These are phyloP conservation scores for Grammomys surdaster DNA, from an alignment of 2,113 vertebrate genomes.

Conservation along the genomic window DNA sequence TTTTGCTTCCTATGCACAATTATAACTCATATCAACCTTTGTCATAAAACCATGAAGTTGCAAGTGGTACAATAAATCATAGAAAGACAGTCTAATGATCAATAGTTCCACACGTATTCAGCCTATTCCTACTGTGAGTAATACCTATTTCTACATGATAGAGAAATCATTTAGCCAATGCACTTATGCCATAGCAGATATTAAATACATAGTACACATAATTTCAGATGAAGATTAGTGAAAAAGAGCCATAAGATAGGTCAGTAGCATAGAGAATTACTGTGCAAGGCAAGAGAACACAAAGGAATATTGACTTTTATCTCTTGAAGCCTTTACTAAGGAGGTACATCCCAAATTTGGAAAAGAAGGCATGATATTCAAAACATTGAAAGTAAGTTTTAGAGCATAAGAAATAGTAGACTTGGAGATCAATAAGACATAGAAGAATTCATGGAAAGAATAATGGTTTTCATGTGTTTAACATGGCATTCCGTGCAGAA, in stretches of 20 bases:
- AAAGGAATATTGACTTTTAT: background rate
- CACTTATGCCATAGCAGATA: background rate
- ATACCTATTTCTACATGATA: background rate
- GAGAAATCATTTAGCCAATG: background rate
- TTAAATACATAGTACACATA: background rate
- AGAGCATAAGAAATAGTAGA: background rate
- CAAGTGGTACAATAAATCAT: background rate
- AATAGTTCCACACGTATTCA: background rate
- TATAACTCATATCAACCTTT: background rate
- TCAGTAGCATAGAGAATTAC: background rate
- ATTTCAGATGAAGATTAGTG: background rate
- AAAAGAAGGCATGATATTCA: background rate
- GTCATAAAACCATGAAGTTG: background rate
- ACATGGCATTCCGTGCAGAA: background rate
- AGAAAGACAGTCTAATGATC: background rate
- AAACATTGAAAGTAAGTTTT: conserved; percentile 15
- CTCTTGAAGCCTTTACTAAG: background rate
- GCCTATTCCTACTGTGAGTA: background rate
- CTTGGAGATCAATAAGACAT: background rate
- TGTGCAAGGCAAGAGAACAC: background rate
- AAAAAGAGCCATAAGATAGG: background rate
- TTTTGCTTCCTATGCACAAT: background rate
- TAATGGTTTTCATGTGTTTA: background rate
- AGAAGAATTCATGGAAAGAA: background rate
- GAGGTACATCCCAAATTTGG: background rate